Evolutionary conservation across 2,888 invertebrate genomes (phyloP).

Genomic region (Lasioglossum figueresi): DNA sequence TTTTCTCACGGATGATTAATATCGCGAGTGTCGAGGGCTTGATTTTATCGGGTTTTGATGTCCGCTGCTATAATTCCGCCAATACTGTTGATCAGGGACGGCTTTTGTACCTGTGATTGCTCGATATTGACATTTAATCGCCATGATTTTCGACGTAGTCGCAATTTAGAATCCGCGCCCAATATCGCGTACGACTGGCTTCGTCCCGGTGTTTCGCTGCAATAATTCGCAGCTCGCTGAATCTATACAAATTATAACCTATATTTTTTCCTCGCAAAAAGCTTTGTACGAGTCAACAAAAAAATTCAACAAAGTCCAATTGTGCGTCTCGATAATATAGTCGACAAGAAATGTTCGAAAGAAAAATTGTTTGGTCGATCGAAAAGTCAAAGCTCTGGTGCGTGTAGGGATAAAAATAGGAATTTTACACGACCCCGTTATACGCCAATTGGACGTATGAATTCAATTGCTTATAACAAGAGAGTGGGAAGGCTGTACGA

Average conservation of each 20-base stretch:
- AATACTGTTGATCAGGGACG: constrained; percentile 8
- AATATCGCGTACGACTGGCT: neutral
- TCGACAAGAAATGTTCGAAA: neutral
- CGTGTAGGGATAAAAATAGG: neutral
- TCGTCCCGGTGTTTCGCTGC: neutral
- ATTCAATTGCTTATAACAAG: neutral
- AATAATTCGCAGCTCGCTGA: constrained; percentile 2
- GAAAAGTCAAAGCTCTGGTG: neutral
- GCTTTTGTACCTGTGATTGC: constrained; percentile 14
- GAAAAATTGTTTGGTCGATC: neutral
- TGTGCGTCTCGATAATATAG: too few relatives aligned
- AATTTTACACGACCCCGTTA: too few relatives aligned
- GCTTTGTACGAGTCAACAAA: neutral
- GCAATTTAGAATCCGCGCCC: neutral
- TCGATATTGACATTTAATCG: constrained; percentile 13
- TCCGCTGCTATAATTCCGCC: neutral
- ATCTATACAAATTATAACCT: neutral
- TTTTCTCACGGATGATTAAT: neutral
- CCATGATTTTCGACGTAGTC: constrained; percentile 6
- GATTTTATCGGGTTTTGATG: constrained; percentile 5
- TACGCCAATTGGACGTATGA: neutral
- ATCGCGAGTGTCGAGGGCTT: neutral
- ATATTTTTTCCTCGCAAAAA: neutral
- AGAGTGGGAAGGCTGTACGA: too few relatives aligned
- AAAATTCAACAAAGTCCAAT: neutral